Conservation (phyloP, 2,113 vertebrate species). For the Nerophis lumbriciformis region DNA sequence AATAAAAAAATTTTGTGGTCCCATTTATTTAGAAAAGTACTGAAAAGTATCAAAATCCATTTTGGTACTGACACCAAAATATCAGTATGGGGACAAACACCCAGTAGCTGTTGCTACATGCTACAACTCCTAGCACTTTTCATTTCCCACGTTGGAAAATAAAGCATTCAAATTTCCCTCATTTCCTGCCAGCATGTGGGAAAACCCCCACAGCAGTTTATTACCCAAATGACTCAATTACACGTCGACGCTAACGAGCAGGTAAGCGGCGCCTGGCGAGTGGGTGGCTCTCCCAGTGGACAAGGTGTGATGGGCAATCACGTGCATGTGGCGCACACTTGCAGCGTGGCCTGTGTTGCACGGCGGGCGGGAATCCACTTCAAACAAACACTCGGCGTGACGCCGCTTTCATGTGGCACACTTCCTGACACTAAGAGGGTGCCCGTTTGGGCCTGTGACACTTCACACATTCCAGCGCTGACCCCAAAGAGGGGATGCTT, state of each 20-base stretch:
- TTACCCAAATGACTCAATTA: not conserved
- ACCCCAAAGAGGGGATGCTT: slow-evolving; percentile 38
- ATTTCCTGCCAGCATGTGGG: slow-evolving; percentile 10
- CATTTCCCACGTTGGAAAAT: not conserved
- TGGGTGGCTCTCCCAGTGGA: slow-evolving; percentile 21
- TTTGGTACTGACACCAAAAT: too few relatives aligned
- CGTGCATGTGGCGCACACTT: slow-evolving; percentile 38
- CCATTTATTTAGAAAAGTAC: too few relatives aligned
- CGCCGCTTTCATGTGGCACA: slow-evolving; percentile 48
- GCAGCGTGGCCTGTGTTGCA: slow-evolving; percentile 28
- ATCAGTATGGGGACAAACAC: too few relatives aligned
- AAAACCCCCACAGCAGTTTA: not conserved
- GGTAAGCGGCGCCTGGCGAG: slow-evolving; percentile 5
- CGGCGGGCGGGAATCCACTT: slow-evolving; percentile 49
- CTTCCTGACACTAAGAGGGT: slow-evolving; percentile 64
- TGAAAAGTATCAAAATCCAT: too few relatives aligned
- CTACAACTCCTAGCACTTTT: too few relatives aligned
- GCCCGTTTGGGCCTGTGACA: slow-evolving; percentile 37
- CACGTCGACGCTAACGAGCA: slow-evolving; percentile 13
- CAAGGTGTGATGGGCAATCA: slow-evolving; percentile 51
- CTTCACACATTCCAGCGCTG: slow-evolving; percentile 51
- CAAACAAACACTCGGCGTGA: slow-evolving; percentile 53
- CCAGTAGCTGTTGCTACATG: too few relatives aligned
- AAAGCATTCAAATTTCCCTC: slow-evolving; percentile 24
- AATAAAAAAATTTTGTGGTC: too few relatives aligned